Evolutionary conservation across 2,888 invertebrate genomes (phyloP).

Genomic region (Cataglyphis albicans): DNA sequence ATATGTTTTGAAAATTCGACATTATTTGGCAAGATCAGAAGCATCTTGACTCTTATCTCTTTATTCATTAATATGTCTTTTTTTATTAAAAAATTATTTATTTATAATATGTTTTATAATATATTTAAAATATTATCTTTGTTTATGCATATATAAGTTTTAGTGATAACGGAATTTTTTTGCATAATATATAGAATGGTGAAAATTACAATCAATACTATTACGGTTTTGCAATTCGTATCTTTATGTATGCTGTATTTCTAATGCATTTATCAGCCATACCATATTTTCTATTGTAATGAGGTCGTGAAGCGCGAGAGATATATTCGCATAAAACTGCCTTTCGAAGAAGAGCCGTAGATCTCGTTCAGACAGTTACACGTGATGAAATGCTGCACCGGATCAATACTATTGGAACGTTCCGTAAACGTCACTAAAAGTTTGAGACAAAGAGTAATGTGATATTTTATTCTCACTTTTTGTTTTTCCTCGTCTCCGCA

Average conservation of each 20-base stretch:
- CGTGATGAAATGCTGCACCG: conserved; percentile 24
- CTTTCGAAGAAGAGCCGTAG: conserved; percentile 55
- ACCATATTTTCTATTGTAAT: conserved; percentile 51
- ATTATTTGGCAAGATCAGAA: not conserved
- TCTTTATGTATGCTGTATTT: conserved; percentile 51
- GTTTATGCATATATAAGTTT: conserved; percentile 36
- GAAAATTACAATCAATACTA: conserved; percentile 56
- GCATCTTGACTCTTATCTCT: too few species aligned
- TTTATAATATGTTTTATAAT: too few species aligned
- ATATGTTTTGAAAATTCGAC: conserved; percentile 53
- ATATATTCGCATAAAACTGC: conserved; percentile 57
- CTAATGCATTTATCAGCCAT: conserved; percentile 31
- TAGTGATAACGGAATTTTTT: conserved; percentile 25
- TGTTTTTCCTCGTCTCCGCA: not conserved
- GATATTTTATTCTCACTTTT: conserved; percentile 33
- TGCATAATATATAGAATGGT: conserved; percentile 2
- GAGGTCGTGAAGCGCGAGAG: conserved; percentile 49
- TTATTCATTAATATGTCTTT: too few species aligned
- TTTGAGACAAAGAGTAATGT: conserved; percentile 34
- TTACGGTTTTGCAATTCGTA: conserved; percentile 21
- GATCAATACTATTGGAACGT: conserved; percentile 41
- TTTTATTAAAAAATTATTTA: not conserved
- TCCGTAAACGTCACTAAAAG: conserved; percentile 41
- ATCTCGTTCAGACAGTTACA: conserved; percentile 56
- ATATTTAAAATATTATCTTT: not conserved